Conservation (phyloP, 2,797 vertebrate species). For the Rhadinocentrus ornatus region DNA sequence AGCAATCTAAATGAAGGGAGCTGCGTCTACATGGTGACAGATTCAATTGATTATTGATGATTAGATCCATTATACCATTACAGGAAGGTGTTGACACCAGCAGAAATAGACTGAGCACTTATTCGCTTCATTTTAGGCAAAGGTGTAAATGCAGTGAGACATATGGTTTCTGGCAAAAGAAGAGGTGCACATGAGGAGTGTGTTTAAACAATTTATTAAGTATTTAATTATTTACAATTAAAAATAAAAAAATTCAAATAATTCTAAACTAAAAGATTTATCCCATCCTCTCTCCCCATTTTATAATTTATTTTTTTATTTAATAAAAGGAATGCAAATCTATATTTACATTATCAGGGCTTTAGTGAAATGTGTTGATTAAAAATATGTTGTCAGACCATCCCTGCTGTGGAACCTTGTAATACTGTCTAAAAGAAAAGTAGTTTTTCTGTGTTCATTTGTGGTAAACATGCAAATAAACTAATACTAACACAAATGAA, state of each 20-base stretch:
- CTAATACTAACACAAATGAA: conserved; percentile 45
- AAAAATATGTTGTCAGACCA: not conserved
- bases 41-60: conserved; percentile 82
- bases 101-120: conserved; percentile 63
- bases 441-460: conserved; percentile 31
- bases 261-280: not conserved
- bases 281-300: not conserved
- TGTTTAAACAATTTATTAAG: conserved; percentile 60
- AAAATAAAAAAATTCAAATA: conserved; percentile 20
- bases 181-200: conserved; percentile 21
- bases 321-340: conserved; percentile 5
- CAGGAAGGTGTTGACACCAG: conserved; percentile 72
- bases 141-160: conserved; percentile 71
- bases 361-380: conserved; percentile 21
- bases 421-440: conserved; percentile 35
- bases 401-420: not conserved
- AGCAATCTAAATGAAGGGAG: conserved; percentile 41
- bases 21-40: conserved; percentile 55
- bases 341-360: not conserved
- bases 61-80: conserved; percentile 74
- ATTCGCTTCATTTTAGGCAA: conserved; percentile 60
- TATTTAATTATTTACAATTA: conserved; percentile 41
- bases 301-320: not conserved
- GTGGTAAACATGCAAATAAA: conserved; percentile 50
- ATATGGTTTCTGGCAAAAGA: conserved; percentile 38